Evolutionary conservation across 2,888 invertebrate genomes (phyloP), one percentile per base, ranked within the genome.

Genomic region (Lasioglossum zephyrum): DNA sequence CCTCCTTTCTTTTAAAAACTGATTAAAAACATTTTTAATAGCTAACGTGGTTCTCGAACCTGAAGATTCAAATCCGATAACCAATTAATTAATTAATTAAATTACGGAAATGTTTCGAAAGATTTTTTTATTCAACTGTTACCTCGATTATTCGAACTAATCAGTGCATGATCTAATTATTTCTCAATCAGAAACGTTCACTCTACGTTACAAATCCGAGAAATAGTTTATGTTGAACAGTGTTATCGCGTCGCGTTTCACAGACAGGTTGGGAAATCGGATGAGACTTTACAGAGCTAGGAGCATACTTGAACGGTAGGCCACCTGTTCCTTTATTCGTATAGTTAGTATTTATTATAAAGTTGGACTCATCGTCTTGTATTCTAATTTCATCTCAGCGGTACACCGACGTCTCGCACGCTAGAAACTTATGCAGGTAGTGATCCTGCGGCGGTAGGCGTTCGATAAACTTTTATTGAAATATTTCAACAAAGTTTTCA

Each of bases 361-460:
- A 70, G 18, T 77, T 36, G 5, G 36, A 57, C 44, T 26, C 44
- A 22, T 60, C 22, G 22, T 13, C 73, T 22, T 84, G n/a, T 39
- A 31, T 22, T 44, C 22, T 22, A 70, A 5, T 18, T 66, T 57
- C 26, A 49, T 39, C 39, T 11, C n/a, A 57, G n/a, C 57, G 57
- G 18, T n/a, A 26, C 57, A 49, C 18, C 49, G 49, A 49, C 9
- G 13, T 26, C 60, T 13, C 26, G 13, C 60, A 13, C 60, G 26
- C 13, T 26, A 13, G 26, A 63, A 63, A 63, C 63, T 74, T 77
- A 69, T 77, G 75, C 81, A 81, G 18, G 18, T 18, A 76, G 73
- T 73, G 85, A 79, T 75, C 75, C 77, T 78, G 74, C 57, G 57
- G 26, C 57, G 11, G 49, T 49, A 49, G 16, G 16, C 49, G 18